Evolutionary conservation across 2,113 vertebrate species (phyloP), one percentile per base, ranked within the genome.

Genomic region (Campylomormyrus numenius): DNA sequence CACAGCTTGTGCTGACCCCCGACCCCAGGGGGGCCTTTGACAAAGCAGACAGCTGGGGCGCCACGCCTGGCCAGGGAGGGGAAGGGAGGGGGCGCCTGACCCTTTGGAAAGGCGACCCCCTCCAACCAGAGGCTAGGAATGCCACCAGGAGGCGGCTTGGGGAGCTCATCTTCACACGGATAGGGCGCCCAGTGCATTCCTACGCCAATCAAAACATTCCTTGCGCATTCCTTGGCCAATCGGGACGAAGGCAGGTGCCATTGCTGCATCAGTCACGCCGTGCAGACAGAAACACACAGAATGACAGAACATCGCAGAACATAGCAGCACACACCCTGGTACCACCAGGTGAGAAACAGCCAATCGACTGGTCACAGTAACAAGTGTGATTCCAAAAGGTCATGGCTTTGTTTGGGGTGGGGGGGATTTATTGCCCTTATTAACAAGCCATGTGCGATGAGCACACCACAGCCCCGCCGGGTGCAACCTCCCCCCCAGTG

Each of bases 1-100:
- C 93, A 94, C 90, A 92, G 92, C 94, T 95, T 94, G 94, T 91
- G 90, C 91, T 89, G 89, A 92, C 94, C 93, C 95, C 92, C 94
- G 93, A 93, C 94, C 92, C 35, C 62, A 10, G 52, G 56, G 83
- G 1, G 1, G 87, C 31, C 74, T 80, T 80, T 80, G 74, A 80
- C 74, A 80, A 80, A 80, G 74, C 74, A 89, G 89, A 35, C 74
- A 80, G 74, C 74, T 80, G 74, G 35, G 74, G 74, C 15, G 35
- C 74, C 17, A 5, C 5, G 35, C 74, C 17, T 39, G 31, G 5
- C 31, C 15, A 5, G 74, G 74, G 35, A 80, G 5, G 35, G 62
- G 9, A 49, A 15, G 50, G 50, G 50, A 15, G 52, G 52, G 56
- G 56, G 62, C n/a, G 62, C 62, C n/a, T 31, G 62, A 70, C 62